A percentile compares a stretch with the other conserved stretches of the same genome.
Conservation (phyloP, 2,888 invertebrate genomes). For the Melinopterus prodromus region DNA sequence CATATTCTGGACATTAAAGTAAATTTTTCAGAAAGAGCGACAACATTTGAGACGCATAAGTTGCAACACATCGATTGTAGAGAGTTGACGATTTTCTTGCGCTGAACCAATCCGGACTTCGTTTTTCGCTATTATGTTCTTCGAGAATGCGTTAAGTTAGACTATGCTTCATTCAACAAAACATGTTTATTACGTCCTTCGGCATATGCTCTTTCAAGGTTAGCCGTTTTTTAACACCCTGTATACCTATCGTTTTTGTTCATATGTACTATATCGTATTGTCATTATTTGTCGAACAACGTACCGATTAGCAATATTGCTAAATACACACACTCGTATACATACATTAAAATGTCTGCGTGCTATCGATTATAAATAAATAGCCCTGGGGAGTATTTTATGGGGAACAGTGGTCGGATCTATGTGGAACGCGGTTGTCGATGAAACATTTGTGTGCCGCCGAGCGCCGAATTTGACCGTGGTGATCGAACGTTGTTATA, state of each 20-base stretch:
- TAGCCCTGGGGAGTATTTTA: not conserved
- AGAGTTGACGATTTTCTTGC: too few relatives aligned
- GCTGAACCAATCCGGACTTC: too few relatives aligned
- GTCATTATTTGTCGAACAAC: not conserved
- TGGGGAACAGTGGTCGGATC: not conserved
- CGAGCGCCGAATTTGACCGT: not conserved
- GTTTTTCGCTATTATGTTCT: too few relatives aligned
- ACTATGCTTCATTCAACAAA: too few relatives aligned
- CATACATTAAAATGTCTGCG: not conserved
- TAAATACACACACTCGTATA: not conserved
- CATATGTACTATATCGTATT: not conserved
- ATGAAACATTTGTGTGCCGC: slow-evolving; percentile 21
- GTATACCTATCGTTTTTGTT: not conserved
- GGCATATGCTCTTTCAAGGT: too few relatives aligned
- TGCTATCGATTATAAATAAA: not conserved
- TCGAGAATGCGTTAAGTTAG: too few relatives aligned
- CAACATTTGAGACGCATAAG: too few relatives aligned
- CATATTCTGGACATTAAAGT: too few relatives aligned
- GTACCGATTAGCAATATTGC: not conserved
- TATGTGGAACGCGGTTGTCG: slow-evolving; percentile 4
- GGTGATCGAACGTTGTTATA: slow-evolving; percentile 23
- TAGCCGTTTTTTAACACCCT: too few relatives aligned
- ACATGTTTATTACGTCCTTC: too few relatives aligned
- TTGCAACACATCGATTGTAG: too few relatives aligned
- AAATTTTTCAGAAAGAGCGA: too few relatives aligned